Evolutionary conservation across 1,140 invertebrate genomes (phyloP).

Genomic region (Colletes gigas): DNA sequence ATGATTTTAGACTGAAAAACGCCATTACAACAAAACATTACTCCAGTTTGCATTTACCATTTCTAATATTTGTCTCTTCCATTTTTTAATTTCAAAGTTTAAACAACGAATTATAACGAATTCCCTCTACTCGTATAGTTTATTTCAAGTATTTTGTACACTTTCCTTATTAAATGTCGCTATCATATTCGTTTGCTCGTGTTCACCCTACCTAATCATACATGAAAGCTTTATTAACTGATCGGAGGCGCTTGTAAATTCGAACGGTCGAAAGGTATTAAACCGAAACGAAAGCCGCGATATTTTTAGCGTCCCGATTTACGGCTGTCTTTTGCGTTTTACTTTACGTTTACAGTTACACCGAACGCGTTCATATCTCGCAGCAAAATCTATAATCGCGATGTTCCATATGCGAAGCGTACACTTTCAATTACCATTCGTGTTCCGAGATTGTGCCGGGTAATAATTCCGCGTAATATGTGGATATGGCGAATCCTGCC

Average conservation of each 20-base stretch:
- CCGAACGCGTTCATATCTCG: neutral
- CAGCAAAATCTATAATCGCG: slow-evolving; percentile 1
- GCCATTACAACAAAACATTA: no score
- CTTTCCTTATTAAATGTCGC: no score
- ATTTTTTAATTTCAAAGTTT: no score
- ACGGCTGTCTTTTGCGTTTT: neutral
- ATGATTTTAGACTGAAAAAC: no score
- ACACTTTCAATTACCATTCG: slow-evolving; percentile 21
- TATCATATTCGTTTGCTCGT: no score
- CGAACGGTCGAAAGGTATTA: neutral
- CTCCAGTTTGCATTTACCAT: no score
- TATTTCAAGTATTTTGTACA: no score
- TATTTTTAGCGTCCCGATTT: neutral
- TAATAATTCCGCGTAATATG: slow-evolving; percentile 39
- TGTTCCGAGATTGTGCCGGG: neutral
- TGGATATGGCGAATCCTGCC: slow-evolving; percentile 13
- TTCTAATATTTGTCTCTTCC: no score
- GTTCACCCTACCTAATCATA: no score
- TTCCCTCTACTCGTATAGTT: no score
- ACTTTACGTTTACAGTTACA: slow-evolving; percentile 13
- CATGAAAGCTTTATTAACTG: slow-evolving; percentile 9
- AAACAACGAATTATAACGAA: no score
- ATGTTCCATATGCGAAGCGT: slow-evolving; percentile 4
- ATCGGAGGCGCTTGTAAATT: neutral
- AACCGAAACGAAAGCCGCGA: neutral